Evolutionary conservation across 2,888 invertebrate genomes (phyloP), one percentile per base, ranked within the genome.

Genomic region (Scaptomyza tumidula): DNA sequence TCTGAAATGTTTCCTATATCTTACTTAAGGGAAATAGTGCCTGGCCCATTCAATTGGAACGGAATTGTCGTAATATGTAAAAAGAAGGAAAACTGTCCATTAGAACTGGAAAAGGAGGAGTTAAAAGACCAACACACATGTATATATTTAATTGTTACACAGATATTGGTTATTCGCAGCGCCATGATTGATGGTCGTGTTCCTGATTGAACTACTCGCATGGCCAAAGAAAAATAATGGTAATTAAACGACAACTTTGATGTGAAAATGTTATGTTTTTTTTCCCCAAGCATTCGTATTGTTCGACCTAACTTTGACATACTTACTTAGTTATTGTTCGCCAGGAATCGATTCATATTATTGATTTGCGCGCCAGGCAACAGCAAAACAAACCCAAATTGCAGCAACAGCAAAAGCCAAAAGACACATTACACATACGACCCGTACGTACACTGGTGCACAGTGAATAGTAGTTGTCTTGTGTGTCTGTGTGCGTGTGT

Each of bases 221-320:
- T 10, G 54, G 43, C 50, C 54, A 48, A 53, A 69, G 39, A 65
- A 65, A 67, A 85, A 77, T 65, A 79, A 77, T 80, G 53, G 74
- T 86, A 75, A 88, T 83, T 86, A 83, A 88, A 70, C 70, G 60
- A 33, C 50, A 55, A 63, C 66, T 64, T 55, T 44, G 45, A 10
- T 45, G 43, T 14, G 10, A 54, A 67, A 27, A 16, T 70, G 45
- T 59, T 37, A 24, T 7, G 13, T 3, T 31, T 48, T 37, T 46
- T 49, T 39, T 33, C 59, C 48, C 55, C 46, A 58, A 59, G 49
- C 78, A 65, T 69, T 85, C 57, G 70, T 68, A 75, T 78, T 73
- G 65, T 57, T 65, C 50, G 83, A 58, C 76, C 59, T 86, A 88
- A 82, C 82, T 86, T 88, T 88, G 88, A 83, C 88, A 83, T 72